These are phyloP conservation scores for Dendronephthya gigantea DNA, from an alignment of 64 coral and sea anemone species.

Conservation along the genomic window DNA sequence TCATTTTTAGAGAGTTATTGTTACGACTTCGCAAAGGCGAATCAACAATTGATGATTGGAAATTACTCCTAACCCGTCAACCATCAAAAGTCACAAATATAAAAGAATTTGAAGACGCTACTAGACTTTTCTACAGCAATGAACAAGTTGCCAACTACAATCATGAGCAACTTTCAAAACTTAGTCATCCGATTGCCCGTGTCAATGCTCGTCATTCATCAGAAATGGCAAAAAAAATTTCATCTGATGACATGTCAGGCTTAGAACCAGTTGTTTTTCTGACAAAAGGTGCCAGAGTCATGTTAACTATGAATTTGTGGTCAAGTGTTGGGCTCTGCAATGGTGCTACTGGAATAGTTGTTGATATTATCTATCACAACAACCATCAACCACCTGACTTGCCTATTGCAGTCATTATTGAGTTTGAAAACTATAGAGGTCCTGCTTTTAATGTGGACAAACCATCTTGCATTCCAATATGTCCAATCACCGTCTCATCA, in stretches of 20 bases:
- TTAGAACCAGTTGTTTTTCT: background rate
- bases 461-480: background rate
- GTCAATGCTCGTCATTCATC: background rate
- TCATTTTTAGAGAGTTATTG: background rate
- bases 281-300: constrained; percentile 5
- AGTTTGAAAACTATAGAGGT: background rate
- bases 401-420: background rate
- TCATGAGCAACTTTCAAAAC: background rate
- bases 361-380: background rate
- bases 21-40: background rate
- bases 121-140: background rate
- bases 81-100: background rate
- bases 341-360: background rate
- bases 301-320: background rate
- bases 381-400: background rate
- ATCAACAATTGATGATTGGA: background rate
- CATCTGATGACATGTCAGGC: background rate
- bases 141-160: background rate
- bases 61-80: background rate
- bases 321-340: background rate
- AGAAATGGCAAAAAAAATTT: background rate
- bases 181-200: background rate
- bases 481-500: background rate
- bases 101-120: background rate
- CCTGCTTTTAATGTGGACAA: background rate